These are phyloP conservation scores for Hedya salicella DNA, from an alignment of 2,888 invertebrate species.

Conservation along the genomic window DNA sequence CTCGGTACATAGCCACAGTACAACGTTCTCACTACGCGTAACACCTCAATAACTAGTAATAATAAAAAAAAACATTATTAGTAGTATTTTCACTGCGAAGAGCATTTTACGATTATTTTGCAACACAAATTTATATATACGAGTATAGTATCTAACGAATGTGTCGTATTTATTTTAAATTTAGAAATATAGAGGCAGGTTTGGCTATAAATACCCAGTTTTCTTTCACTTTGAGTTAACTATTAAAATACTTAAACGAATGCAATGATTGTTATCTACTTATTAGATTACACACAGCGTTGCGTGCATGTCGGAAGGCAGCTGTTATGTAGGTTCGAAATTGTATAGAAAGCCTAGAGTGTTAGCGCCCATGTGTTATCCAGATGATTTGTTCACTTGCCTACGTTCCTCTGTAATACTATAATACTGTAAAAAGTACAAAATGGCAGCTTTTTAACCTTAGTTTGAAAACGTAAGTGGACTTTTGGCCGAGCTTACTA, in stretches of 20 bases:
- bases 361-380: slow-evolving; percentile 55
- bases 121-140: slow-evolving; percentile 46
- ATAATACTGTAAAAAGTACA: slow-evolving; percentile 59
- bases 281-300: slow-evolving; percentile 50
- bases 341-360: slow-evolving; percentile 60
- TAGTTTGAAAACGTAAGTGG: slow-evolving; percentile 58
- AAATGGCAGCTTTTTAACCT: slow-evolving; percentile 74
- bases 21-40: slow-evolving; percentile 33
- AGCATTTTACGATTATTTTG: slow-evolving; percentile 49
- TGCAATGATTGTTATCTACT: slow-evolving; percentile 42
- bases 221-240: slow-evolving; percentile 45
- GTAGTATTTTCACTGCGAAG: slow-evolving; percentile 49
- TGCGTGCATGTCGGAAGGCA: slow-evolving; percentile 72
- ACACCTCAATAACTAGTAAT: slow-evolving; percentile 38
- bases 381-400: slow-evolving; percentile 35
- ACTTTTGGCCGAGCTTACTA: slow-evolving; percentile 78
- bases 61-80: slow-evolving; percentile 44
- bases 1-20: slow-evolving; percentile 17
- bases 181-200: slow-evolving; percentile 53
- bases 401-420: slow-evolving; percentile 12
- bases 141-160: slow-evolving; percentile 40
- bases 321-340: slow-evolving; percentile 67
- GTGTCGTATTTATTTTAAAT: slow-evolving; percentile 36
- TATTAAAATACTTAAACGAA: slow-evolving; percentile 38
- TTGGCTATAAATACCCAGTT: slow-evolving; percentile 46